Evolutionary conservation across 2,888 invertebrate species (phyloP), one percentile per base, ranked within the genome.

Genomic region (Corbicula japonica): DNA sequence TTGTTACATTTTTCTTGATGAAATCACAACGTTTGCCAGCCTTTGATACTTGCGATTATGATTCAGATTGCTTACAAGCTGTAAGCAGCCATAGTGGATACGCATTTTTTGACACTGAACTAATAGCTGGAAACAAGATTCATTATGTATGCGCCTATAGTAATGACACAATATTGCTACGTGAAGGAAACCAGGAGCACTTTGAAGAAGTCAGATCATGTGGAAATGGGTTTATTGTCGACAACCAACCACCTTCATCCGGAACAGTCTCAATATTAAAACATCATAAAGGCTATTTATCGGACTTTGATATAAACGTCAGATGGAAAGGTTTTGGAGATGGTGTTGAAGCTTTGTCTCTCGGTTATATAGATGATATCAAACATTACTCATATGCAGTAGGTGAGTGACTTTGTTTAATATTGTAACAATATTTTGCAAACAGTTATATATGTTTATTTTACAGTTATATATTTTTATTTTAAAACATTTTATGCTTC

Each of bases 1-100:
- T 38, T 21, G 62, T 83, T 5, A 60, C 58, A 1, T 85, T 83
- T 83, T 79, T 46, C 60, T 62, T 85, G 0, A 76, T 73, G 63
- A 62, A 58, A 44, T 10, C 54, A 32, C 62, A 32, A 41, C 44
- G 32, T 28, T 28, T 77, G 34, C 66, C 78, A 35, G 8, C 26
- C 2, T 34, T 38, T 38, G n/a, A 8, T 2, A 21, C 50, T 34
- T 66, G 66, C 21, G 21, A 34, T 15, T 23, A 15, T 12, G 52
- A 63, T 6, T 8, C 38, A 0, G n/a, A 56, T 23, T 71, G 71
- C 54, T 28, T 71, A 4, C 30, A 18, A 28, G 38, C 71, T 2
- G n/a, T n/a, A 6, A 38, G 21, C 26, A 71, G 2, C 8, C 3
- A 1, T 5, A 21, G n/a, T 52, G 72, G 72, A 34, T 72, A 63